Conservation (phyloP, 2,888 invertebrate genomes). For the Lasioglossum oenotherae region DNA sequence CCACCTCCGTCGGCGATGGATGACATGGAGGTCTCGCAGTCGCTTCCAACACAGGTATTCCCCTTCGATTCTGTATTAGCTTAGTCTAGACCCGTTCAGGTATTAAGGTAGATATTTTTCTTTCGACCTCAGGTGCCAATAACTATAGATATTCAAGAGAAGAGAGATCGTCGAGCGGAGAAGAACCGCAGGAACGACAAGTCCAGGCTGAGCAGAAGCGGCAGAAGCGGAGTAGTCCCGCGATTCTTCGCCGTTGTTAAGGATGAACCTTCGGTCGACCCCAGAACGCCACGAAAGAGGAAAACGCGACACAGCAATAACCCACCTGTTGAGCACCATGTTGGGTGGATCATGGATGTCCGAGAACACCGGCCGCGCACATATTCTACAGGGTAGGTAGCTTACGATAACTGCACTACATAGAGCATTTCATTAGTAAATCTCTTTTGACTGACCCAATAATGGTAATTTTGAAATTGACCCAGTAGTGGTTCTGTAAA, state of each 20-base stretch:
- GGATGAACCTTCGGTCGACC: conserved; percentile 88
- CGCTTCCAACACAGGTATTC: conserved; percentile 71
- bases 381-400: conserved; percentile 89
- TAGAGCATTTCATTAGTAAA: neutral
- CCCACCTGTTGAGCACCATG: conserved; percentile 97
- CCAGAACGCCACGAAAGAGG: conserved; percentile 91
- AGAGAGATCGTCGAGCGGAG: conserved; percentile 74
- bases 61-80: neutral
- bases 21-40: conserved; percentile 76
- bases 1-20: conserved; percentile 89
- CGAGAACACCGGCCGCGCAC: conserved; percentile 93
- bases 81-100: rapidly evolving
- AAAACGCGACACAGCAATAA: conserved; percentile 97
- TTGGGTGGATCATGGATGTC: conserved; percentile 99
- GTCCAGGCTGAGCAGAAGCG: conserved; percentile 64
- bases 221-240: conserved; percentile 87
- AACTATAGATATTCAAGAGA: conserved; percentile 70
- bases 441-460: neutral
- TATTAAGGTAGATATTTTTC: neutral
- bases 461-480: neutral
- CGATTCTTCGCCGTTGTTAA: conserved; percentile 98
- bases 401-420: neutral
- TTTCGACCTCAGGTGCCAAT: conserved; percentile 41
- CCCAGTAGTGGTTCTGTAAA: neutral
- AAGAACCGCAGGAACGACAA: conserved; percentile 75